A percentile compares a stretch with the other conserved stretches of the same genome.
Evolutionary conservation across 2,113 vertebrate genomes (phyloP).

Genomic region (Puffinus mauretanicus): DNA sequence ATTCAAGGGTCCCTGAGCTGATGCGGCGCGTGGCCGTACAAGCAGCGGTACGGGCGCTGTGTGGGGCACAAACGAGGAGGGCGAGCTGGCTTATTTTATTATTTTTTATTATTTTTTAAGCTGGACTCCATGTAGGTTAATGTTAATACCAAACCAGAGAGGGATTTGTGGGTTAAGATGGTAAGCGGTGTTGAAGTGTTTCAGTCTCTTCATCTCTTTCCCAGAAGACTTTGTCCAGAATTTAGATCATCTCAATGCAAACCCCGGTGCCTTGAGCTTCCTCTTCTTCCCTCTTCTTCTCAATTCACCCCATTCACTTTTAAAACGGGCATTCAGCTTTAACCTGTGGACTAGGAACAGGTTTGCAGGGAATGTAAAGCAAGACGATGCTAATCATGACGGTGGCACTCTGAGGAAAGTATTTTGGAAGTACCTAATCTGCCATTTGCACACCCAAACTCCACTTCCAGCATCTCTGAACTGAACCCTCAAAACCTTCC

Average conservation of each 20-base stretch:
- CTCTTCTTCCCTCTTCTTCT: neutral
- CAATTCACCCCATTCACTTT: neutral
- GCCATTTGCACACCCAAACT: neutral
- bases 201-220: neutral
- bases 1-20: neutral
- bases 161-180: neutral
- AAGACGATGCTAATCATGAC: rapidly evolving
- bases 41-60: rapidly evolving
- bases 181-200: neutral
- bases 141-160: neutral
- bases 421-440: neutral
- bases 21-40: neutral
- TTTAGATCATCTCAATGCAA: neutral
- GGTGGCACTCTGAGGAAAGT: neutral
- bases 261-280: neutral
- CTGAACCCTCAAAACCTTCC: neutral
- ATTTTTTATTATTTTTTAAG: neutral
- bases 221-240: neutral
- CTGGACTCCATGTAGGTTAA: neutral
- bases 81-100: rapidly evolving
- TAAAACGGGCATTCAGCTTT: neutral
- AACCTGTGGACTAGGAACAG: neutral
- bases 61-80: neutral
- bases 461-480: neutral
- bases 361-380: neutral